These are phyloP conservation scores for Agrochola litura DNA, from an alignment of 2,888 invertebrate genomes.

Conservation along the genomic window DNA sequence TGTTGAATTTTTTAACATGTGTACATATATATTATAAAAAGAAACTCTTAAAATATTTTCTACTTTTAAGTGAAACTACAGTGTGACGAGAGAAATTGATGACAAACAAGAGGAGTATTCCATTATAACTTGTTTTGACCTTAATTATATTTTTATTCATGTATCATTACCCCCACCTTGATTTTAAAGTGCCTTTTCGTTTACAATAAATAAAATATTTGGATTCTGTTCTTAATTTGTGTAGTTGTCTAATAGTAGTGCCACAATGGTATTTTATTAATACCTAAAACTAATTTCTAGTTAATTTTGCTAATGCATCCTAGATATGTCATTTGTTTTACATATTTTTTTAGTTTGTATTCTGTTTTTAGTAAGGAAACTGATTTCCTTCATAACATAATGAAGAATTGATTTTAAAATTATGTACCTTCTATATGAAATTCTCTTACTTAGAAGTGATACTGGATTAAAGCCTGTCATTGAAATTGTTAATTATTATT, in stretches of 20 bases:
- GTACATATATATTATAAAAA: slow-evolving; percentile 84
- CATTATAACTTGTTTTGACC: slow-evolving; percentile 73
- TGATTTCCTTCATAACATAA: slow-evolving; percentile 72
- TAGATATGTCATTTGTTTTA: slow-evolving; percentile 78
- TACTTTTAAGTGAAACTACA: slow-evolving; percentile 88
- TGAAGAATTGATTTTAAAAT: slow-evolving; percentile 82
- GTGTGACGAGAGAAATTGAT: slow-evolving; percentile 88
- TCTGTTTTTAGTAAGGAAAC: slow-evolving; percentile 73
- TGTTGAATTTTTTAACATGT: slow-evolving; percentile 82
- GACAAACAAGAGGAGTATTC: slow-evolving; percentile 77
- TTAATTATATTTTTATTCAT: slow-evolving; percentile 78
- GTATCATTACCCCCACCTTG: slow-evolving; percentile 83
- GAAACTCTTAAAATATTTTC: slow-evolving; percentile 80
- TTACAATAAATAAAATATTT: slow-evolving; percentile 76
- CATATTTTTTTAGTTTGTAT: slow-evolving; percentile 79
- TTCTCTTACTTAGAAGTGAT: slow-evolving; percentile 83
- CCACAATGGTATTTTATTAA: slow-evolving; percentile 75
- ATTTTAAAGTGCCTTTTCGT: slow-evolving; percentile 87
- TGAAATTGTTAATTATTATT: slow-evolving; percentile 75
- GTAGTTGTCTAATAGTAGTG: slow-evolving; percentile 76
- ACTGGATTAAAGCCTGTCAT: slow-evolving; percentile 87
- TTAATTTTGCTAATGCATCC: slow-evolving; percentile 81
- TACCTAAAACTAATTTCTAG: slow-evolving; percentile 77
- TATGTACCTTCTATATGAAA: slow-evolving; percentile 83
- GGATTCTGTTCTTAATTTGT: slow-evolving; percentile 77